A percentile compares a stretch with the other conserved stretches of the same genome.
Evolutionary conservation across 2,888 invertebrate species (phyloP).

Genomic region (Tenthredo distinguenda): DNA sequence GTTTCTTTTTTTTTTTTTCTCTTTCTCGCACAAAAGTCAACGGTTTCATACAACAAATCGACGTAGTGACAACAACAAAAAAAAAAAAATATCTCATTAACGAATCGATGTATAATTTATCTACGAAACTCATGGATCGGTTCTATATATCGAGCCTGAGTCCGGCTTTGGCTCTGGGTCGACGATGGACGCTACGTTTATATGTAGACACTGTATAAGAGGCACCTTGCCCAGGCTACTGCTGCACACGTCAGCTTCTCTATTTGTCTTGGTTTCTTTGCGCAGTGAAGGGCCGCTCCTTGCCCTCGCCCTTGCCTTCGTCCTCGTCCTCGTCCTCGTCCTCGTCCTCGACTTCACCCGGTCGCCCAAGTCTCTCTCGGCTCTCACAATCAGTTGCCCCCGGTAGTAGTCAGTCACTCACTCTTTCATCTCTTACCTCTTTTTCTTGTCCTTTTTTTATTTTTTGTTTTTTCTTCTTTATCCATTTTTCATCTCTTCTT

Average conservation of each 20-base stretch:
- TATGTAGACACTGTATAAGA: constrained; percentile 7
- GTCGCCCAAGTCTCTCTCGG: background rate
- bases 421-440: constrained; percentile 28
- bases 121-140: background rate
- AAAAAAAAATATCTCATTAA: background rate
- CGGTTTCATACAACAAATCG: background rate
- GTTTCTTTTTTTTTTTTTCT: too few relatives aligned
- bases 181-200: constrained; percentile 6
- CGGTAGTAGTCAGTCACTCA: constrained; percentile 27
- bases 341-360: constrained; percentile 7
- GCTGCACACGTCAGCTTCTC: constrained; percentile 17
- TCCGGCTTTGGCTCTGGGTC: background rate
- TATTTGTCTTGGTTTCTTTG: constrained; percentile 33
- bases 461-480: background rate
- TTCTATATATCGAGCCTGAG: background rate
- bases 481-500: too few relatives aligned
- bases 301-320: constrained; percentile 23
- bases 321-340: constrained; percentile 35
- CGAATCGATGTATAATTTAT: background rate
- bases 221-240: constrained; percentile 34
- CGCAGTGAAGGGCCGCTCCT: constrained; percentile 38
- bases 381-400: background rate
- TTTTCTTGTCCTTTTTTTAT: background rate
- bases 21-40: background rate
- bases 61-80: too few relatives aligned